phyloP scores from a whole-genome alignment of 2,113 vertebrate species.

The Tyto alba region DNA sequence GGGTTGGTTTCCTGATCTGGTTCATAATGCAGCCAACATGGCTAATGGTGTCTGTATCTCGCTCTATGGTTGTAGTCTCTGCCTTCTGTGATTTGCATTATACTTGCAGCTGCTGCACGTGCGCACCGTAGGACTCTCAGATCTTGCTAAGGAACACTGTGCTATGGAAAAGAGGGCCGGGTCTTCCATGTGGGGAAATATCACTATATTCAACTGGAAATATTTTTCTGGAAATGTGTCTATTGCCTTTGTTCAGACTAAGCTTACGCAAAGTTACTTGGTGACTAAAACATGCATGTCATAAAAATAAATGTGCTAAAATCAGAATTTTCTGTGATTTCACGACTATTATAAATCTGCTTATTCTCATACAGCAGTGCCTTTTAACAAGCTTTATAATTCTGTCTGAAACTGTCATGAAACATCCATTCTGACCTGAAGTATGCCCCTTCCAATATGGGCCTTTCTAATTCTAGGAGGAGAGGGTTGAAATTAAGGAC shows the following conservation, averaged over 20 bases:
- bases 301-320: conserved; percentile 10
- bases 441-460: background rate
- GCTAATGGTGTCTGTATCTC: conserved; percentile 15
- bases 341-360: background rate
- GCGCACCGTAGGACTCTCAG: background rate
- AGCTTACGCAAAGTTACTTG: background rate
- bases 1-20: conserved; percentile 31
- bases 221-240: conserved; percentile 49
- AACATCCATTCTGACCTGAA: background rate
- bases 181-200: conserved; percentile 42
- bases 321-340: conserved; percentile 28
- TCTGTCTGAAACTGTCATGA: background rate
- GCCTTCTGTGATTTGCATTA: conserved; percentile 63
- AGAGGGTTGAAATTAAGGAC: background rate
- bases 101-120: conserved; percentile 46
- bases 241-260: background rate
- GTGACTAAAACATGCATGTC: background rate
- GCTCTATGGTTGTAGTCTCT: background rate
- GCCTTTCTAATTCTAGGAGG: background rate
- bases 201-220: conserved; percentile 25
- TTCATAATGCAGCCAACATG: conserved; percentile 19
- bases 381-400: background rate
- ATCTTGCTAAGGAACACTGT: conserved; percentile 38
- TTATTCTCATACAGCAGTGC: background rate
- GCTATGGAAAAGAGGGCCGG: conserved; percentile 58